Base-by-base conservation (phyloP, 2,888 invertebrate genomes). In the Pachycephus smyrnensis region DNA sequence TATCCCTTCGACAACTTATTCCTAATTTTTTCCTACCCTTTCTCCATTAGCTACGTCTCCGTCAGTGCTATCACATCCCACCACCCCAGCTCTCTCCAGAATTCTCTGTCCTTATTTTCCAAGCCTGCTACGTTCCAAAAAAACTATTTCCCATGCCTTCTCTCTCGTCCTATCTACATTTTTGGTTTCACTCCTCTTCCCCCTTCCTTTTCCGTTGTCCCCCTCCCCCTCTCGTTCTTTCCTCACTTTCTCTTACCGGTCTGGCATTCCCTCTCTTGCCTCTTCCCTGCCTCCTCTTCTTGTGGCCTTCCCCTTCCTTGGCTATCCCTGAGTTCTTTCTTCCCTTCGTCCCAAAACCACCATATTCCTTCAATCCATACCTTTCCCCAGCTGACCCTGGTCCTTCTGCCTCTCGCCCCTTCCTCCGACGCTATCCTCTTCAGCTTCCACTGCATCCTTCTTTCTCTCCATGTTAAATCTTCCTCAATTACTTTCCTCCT, bases 131-230 rank as follows among this genome's bases (percentile, higher is more conserved):
- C n/a, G n/a, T n/a, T n/a, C n/a, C n/a, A n/a, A n/a, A n/a, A n/a
- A n/a, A n/a, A n/a, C 32, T 6, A 79, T 12, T 73, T 73, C 77
- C 77, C 69, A 68, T 23, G 11, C 68, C 55, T 55, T 68, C 35
- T 37, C 11, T 33, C 33, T 33, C 30, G 23, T 30, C 30, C 30
- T 23, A 33, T 33, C 33, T 33, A 1, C 33, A 33, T 33, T 33
- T 33, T 33, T 33, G 33, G 3, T 33, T 33, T 33, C 33, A 3
- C 30, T 30, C 23, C 69, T 30, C 30, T 68, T 30, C 4, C 30
- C 4, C 30, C 3, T 4, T 68, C 33, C 33, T 3, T 33, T 33
- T 33, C 33, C 3, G 36, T 68, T 68, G 68, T 69, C 75, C 55
- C 33, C 69, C 32, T 68, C 12, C 35, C 37, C 73, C 69, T 77